These are phyloP conservation scores for Sarcophaga rosellei DNA, from an alignment of 2,888 invertebrate species.

Conservation along the genomic window DNA sequence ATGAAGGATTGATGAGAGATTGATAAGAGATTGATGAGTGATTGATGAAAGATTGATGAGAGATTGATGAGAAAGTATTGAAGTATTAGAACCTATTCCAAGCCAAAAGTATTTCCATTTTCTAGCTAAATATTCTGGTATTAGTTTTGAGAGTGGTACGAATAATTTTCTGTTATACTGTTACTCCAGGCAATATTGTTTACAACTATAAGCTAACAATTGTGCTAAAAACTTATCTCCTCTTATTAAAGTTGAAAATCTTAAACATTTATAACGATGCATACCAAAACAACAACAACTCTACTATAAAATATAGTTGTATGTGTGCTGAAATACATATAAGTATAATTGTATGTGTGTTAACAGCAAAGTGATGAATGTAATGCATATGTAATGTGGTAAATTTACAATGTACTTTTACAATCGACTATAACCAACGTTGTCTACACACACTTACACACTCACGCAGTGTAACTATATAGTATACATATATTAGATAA, in stretches of 20 bases:
- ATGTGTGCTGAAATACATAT: neutral
- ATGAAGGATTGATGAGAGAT: too few species aligned
- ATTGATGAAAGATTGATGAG: too few species aligned
- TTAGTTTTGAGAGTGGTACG: too few species aligned
- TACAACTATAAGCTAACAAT: neutral
- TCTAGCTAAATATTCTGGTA: too few species aligned
- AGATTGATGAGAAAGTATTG: too few species aligned
- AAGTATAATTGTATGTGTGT: neutral
- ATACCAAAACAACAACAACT: neutral
- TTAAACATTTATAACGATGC: constrained; percentile 34
- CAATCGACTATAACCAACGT: constrained; percentile 25
- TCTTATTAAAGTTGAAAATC: constrained; percentile 46
- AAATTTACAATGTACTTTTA: constrained; percentile 44
- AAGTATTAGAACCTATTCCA: too few species aligned
- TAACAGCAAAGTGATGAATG: constrained; percentile 56
- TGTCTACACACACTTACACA: constrained; percentile 2
- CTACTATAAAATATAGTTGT: neutral
- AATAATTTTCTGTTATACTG: neutral
- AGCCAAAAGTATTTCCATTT: too few species aligned
- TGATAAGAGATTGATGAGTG: too few species aligned
- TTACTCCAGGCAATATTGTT: neutral
- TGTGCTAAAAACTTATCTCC: constrained; percentile 44
- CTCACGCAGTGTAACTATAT: neutral
- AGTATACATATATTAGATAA: constrained; percentile 39
- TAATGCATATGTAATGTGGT: constrained; percentile 64